Conservation (phyloP, 2,888 invertebrate genomes). For the Gymnosoma rotundatum region DNA sequence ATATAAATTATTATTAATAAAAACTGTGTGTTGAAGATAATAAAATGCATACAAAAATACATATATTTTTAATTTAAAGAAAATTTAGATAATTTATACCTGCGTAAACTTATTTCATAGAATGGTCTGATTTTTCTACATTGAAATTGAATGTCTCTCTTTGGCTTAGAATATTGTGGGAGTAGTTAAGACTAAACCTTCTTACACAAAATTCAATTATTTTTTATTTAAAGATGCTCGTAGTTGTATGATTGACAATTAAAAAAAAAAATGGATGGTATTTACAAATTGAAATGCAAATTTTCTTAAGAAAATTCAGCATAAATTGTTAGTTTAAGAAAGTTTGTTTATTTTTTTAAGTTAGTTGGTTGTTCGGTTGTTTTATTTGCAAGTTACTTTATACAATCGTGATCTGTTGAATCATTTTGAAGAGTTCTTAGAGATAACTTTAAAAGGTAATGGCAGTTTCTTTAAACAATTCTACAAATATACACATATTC, state of each 20-base stretch:
- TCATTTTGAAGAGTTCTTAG: slow-evolving; percentile 69
- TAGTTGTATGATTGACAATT: slow-evolving; percentile 68
- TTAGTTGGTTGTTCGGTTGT: slow-evolving; percentile 31
- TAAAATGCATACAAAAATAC: too few relatives aligned
- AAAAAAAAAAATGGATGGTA: slow-evolving; percentile 68
- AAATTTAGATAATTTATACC: too few relatives aligned
- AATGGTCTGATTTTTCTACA: too few relatives aligned
- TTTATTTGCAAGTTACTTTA: slow-evolving; percentile 51
- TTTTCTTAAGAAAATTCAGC: slow-evolving; percentile 61
- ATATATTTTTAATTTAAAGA: too few relatives aligned
- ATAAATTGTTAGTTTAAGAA: slow-evolving; percentile 61
- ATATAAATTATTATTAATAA: too few relatives aligned
- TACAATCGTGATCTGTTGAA: slow-evolving; percentile 69
- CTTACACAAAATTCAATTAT: not conserved
- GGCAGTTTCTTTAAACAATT: slow-evolving; percentile 48
- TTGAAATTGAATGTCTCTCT: not conserved
- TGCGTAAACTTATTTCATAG: too few relatives aligned
- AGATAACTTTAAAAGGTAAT: slow-evolving; percentile 70
- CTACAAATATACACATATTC: slow-evolving; percentile 8
- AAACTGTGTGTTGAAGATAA: too few relatives aligned
- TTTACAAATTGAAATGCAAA: slow-evolving; percentile 69
- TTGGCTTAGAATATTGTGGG: too few relatives aligned
- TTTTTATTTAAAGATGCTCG: slow-evolving; percentile 44
- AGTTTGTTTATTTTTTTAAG: slow-evolving; percentile 59
- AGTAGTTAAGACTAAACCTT: too few relatives aligned